phyloP scores from a whole-genome alignment of 2,113 vertebrate species.

The Heptranchias perlo region DNA sequence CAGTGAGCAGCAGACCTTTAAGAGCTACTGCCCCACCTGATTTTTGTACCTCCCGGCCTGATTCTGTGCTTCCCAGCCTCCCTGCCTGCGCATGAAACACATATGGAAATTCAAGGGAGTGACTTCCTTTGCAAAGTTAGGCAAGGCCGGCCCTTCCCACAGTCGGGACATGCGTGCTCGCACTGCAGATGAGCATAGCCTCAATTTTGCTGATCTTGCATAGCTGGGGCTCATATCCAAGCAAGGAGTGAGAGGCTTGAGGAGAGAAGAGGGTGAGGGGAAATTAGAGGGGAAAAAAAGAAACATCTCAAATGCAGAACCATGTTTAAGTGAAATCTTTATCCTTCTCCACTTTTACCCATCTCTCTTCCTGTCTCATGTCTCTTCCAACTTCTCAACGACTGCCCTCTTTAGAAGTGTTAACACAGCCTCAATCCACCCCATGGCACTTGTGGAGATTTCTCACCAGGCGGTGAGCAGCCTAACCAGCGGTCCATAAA shows the following conservation, averaged over 20 bases:
- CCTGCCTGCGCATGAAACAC: not conserved
- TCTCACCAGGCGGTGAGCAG: no score
- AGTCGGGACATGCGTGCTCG: no score
- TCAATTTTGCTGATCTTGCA: not conserved
- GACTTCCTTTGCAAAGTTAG: not conserved
- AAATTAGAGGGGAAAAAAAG: not conserved
- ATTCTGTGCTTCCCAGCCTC: not conserved
- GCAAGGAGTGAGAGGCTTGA: not conserved
- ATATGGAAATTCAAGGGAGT: not conserved
- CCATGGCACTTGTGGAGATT: not conserved
- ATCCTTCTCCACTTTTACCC: not conserved
- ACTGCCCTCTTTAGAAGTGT: not conserved
- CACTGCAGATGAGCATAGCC: not conserved
- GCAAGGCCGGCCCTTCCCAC: not conserved
- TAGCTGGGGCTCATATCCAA: not conserved
- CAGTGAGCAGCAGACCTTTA: not conserved
- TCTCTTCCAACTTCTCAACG: not conserved
- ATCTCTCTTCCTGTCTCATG: not conserved
- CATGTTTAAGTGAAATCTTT: not conserved
- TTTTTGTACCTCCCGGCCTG: not conserved
- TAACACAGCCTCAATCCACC: not conserved
- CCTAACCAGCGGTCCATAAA: no score
- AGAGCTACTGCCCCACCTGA: not conserved
- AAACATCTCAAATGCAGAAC: not conserved
- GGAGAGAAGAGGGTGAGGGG: not conserved